These are phyloP conservation scores for Paramormyrops hopkinsi DNA, from an alignment of 2,797 vertebrate species.

Conservation along the genomic window DNA sequence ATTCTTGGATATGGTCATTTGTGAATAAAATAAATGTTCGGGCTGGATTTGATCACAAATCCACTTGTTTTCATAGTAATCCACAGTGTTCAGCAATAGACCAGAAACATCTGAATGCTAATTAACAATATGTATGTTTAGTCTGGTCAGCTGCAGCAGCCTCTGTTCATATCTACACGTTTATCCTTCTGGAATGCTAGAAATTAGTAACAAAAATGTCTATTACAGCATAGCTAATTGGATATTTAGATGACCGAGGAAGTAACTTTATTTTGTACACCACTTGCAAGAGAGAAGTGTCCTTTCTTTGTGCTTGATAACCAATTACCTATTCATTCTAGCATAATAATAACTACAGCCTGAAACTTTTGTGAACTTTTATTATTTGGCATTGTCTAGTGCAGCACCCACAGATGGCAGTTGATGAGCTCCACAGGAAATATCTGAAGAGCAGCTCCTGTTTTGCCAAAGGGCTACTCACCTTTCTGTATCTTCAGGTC, in stretches of 20 bases:
- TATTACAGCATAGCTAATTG: neutral
- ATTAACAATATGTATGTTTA: neutral
- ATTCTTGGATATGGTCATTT: neutral
- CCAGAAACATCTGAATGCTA: neutral
- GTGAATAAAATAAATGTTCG: neutral
- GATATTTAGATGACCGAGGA: neutral
- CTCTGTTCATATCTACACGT: neutral
- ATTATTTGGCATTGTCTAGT: neutral
- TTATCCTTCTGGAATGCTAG: neutral
- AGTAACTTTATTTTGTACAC: neutral
- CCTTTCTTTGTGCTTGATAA: neutral
- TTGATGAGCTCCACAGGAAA: conserved; percentile 31
- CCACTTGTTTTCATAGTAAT: neutral
- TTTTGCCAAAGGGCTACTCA: conserved; percentile 30
- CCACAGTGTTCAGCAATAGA: neutral
- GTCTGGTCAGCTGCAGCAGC: neutral
- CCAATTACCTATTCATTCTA: neutral
- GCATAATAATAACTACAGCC: neutral
- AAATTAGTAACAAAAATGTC: neutral
- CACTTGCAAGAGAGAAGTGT: neutral
- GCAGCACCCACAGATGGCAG: conserved; percentile 11
- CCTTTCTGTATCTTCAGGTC: conserved; percentile 34
- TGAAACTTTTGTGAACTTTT: conserved; percentile 22
- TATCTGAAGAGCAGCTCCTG: conserved; percentile 25
- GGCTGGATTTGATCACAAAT: neutral